Base-by-base conservation (phyloP, 2,888 invertebrate genomes). In the Parnassius orleans region DNA sequence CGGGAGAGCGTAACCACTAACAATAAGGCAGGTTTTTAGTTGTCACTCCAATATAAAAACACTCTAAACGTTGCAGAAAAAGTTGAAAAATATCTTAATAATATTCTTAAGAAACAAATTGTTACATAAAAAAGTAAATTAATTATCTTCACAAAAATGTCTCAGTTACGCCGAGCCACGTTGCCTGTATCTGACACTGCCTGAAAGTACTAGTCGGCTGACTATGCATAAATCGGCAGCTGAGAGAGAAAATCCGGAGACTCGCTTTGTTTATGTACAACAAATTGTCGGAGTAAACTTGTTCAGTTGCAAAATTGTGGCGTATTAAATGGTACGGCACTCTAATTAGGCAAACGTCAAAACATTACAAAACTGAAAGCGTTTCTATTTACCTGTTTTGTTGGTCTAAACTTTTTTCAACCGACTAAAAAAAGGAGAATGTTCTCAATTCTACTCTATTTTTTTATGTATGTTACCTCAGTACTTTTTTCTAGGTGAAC, bases 261-360 rank as follows among this genome's bases (percentile, higher is more conserved):
- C 57, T 44, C 60, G 56, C 53, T 65, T 75, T 74, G 73, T 76
- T 74, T 70, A 70, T 73, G 72, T 71, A 71, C 70, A 71, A 69
- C 73, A 68, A 74, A 73, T 67, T 71, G 71, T 73, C 74, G 73
- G 69, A 68, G 70, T 70, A 72, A 75, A 74, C 73, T 72, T 73
- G 76, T 73, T 72, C 73, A 73, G 68, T 75, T 72, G 70, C 71
- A 75, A 73, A 71, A 73, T 63, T 52, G 56, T 56, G 53, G 52
- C 59, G 51, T 69, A 69, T 63, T 65, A 64, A 70, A 68, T 66
- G 68, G 64, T 70, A 69, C 70, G 66, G 74, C 73, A 76, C 75
- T 72, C 72, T 80, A 81, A 81, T 76, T 79, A 61, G 52, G 52
- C 52, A 72, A 73, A 76, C 72, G 71, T 75, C 79, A 80, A 76